phyloP scores from a whole-genome alignment of 1,140 invertebrate genomes.

The Drosophila repleta region DNA sequence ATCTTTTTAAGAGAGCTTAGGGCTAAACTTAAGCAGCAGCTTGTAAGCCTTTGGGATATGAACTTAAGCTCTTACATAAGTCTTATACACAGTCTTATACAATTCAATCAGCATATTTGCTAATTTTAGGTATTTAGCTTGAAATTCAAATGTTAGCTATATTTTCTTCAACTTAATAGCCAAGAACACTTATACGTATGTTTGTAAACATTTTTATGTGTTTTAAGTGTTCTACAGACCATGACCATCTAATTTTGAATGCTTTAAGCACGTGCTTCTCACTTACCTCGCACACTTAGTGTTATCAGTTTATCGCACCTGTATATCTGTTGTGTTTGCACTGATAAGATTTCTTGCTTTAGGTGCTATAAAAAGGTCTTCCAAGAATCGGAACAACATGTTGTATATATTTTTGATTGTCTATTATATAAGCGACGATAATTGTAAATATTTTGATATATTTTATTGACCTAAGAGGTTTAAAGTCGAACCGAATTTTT shows the following conservation, averaged over 20 bases:
- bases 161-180: too few relatives aligned
- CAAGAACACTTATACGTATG: too few relatives aligned
- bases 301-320: conserved; percentile 21
- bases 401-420: neutral
- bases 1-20: too few relatives aligned
- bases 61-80: too few relatives aligned
- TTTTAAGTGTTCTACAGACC: neutral
- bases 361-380: conserved; percentile 38
- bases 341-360: conserved; percentile 10
- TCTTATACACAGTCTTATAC: too few relatives aligned
- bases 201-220: too few relatives aligned
- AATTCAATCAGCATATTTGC: too few relatives aligned
- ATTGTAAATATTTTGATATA: neutral
- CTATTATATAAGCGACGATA: conserved; percentile 1
- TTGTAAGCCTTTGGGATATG: too few relatives aligned
- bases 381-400: conserved; percentile 14
- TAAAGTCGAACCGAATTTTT: too few relatives aligned
- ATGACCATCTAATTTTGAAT: neutral
- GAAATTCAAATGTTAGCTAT: too few relatives aligned
- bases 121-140: too few relatives aligned
- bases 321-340: conserved; percentile 15
- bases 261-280: neutral
- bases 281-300: conserved; percentile 16
- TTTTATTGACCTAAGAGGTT: neutral
- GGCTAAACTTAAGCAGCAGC: too few relatives aligned